Conservation (phyloP, 2,888 invertebrate species). For the Cinara cedri region DNA sequence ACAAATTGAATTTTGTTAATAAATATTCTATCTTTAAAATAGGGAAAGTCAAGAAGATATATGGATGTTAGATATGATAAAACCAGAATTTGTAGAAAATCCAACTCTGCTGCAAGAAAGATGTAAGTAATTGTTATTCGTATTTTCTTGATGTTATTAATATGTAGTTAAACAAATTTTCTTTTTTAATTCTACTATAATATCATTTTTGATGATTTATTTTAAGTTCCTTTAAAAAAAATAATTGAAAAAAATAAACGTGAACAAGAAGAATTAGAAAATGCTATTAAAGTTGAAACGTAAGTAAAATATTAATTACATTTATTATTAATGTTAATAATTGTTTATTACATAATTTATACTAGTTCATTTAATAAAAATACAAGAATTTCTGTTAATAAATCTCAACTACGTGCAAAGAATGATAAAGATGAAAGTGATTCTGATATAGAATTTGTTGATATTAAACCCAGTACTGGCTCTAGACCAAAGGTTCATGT, state of each 20-base stretch:
- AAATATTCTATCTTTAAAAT: conserved; percentile 59
- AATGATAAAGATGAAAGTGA: conserved; percentile 55
- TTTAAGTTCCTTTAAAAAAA: conserved; percentile 55
- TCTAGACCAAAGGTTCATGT: background rate
- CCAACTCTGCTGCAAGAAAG: conserved; percentile 54
- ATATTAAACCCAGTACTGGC: conserved; percentile 38
- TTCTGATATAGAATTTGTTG: conserved; percentile 53
- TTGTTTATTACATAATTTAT: no score
- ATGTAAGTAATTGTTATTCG: conserved; percentile 51
- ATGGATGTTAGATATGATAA: conserved; percentile 58
- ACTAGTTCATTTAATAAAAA: conserved; percentile 58
- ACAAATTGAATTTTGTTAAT: no score
- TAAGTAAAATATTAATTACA: conserved; percentile 29
- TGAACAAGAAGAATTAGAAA: conserved; percentile 48
- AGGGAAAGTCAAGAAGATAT: conserved; percentile 65
- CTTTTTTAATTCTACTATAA: background rate
- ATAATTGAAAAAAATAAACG: conserved; percentile 46
- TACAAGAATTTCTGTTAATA: conserved; percentile 56
- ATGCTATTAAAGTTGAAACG: conserved; percentile 47
- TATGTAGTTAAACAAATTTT: background rate
- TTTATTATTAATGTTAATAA: background rate
- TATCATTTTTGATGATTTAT: conserved; percentile 20
- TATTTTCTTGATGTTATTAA: background rate
- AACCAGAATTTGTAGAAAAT: conserved; percentile 58
- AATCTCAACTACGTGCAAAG: conserved; percentile 58